Evolutionary conservation across 2,113 vertebrate species (phyloP).

Genomic region (Microtus montanus): DNA sequence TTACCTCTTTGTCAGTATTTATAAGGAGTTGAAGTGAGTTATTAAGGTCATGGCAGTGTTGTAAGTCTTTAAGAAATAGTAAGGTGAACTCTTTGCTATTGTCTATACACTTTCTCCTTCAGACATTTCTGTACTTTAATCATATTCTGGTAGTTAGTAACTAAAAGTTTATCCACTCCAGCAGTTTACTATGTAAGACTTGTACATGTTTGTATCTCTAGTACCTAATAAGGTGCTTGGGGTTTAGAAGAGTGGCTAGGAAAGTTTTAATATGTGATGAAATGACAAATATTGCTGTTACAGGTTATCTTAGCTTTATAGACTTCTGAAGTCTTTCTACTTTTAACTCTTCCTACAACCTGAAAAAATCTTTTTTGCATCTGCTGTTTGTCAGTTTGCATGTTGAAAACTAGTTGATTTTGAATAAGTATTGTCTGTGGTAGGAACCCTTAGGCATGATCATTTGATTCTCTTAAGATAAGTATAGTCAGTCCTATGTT

Average conservation of each 20-base stretch:
- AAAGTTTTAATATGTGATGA: neutral
- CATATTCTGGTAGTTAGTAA: neutral
- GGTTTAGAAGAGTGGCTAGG: constrained; percentile 28
- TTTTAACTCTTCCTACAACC: neutral
- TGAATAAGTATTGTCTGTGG: neutral
- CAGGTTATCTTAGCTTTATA: constrained; percentile 26
- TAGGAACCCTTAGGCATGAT: neutral
- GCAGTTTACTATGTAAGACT: neutral
- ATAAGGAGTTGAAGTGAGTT: constrained; percentile 2
- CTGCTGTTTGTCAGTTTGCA: neutral
- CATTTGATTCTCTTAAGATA: neutral
- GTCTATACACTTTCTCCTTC: neutral
- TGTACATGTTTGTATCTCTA: neutral
- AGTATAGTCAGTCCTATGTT: neutral
- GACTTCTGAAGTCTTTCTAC: constrained; percentile 1
- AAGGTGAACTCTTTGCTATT: constrained; percentile 4
- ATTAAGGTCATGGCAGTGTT: neutral
- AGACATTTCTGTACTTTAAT: neutral
- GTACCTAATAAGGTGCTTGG: neutral
- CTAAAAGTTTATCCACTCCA: neutral
- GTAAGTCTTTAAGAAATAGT: constrained; percentile 1
- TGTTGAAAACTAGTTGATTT: neutral
- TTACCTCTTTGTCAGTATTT: constrained; percentile 9
- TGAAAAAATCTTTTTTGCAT: neutral
- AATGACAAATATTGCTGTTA: neutral